Percentiles rank a stretch among this genome's conserved stretches.
These are phyloP conservation scores for Ariolimax columbianus DNA, from an alignment of 2,888 invertebrate genomes.

Conservation along the genomic window DNA sequence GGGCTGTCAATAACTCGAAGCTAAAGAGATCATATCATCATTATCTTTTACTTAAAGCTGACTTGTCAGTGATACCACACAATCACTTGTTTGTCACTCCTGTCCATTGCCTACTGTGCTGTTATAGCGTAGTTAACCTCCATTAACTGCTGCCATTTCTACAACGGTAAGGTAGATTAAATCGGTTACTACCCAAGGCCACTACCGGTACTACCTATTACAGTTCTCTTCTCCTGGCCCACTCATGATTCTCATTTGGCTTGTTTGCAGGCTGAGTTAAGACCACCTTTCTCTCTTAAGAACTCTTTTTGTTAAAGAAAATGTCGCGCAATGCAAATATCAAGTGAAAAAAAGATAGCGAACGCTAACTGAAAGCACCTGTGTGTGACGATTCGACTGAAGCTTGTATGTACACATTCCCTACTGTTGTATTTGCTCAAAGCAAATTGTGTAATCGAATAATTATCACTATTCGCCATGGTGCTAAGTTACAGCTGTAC, in stretches of 20 bases:
- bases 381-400: neutral
- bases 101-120: no score
- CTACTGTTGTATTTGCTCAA: constrained; percentile 1
- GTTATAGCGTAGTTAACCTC: no score
- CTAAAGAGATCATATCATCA: no score
- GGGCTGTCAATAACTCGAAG: no score
- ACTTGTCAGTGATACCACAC: no score
- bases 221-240: neutral
- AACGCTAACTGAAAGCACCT: neutral
- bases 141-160: no score
- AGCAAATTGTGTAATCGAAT: neutral
- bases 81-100: no score
- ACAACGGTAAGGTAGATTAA: no score
- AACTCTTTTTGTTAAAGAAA: neutral
- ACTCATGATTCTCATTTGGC: neutral
- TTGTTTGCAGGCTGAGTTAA: neutral
- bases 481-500: no score
- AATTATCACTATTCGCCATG: neutral
- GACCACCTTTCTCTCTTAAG: neutral
- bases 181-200: no score
- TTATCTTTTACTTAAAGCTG: no score
- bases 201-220: no score
- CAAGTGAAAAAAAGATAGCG: neutral
- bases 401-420: neutral
- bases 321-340: constrained; percentile 6